phyloP scores from a whole-genome alignment of 2,113 vertebrate genomes.

The Daboia siamensis region DNA sequence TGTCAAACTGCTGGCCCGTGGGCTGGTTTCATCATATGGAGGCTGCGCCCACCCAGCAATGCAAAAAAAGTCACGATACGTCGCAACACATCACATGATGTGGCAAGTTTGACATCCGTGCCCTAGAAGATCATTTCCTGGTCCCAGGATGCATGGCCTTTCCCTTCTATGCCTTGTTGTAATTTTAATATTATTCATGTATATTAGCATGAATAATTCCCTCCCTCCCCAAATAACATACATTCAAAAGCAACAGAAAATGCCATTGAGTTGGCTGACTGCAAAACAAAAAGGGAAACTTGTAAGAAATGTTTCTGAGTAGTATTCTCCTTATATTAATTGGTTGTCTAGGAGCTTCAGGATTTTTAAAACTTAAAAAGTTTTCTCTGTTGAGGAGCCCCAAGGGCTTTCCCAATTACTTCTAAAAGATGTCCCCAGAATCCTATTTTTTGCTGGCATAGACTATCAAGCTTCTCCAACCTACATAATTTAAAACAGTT shows the following conservation, averaged over 20 bases:
- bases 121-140: not conserved
- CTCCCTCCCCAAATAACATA: not conserved
- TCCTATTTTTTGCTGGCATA: not conserved
- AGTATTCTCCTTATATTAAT: not conserved
- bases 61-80: too few relatives aligned
- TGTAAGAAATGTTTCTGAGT: not conserved
- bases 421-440: not conserved
- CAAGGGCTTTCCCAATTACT: not conserved
- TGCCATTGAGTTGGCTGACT: not conserved
- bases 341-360: not conserved
- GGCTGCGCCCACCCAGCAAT: too few relatives aligned
- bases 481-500: not conserved
- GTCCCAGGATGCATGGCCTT: not conserved
- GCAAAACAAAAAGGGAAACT: not conserved
- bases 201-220: not conserved
- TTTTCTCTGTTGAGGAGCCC: not conserved
- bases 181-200: not conserved
- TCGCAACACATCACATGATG: too few relatives aligned
- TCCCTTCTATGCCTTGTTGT: not conserved
- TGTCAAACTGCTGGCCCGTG: too few relatives aligned
- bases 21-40: too few relatives aligned
- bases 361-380: not conserved
- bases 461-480: not conserved
- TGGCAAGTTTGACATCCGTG: too few relatives aligned
- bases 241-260: not conserved